These are phyloP conservation scores for Drosophila monieri DNA, from an alignment of 2,888 invertebrate species.

Conservation along the genomic window DNA sequence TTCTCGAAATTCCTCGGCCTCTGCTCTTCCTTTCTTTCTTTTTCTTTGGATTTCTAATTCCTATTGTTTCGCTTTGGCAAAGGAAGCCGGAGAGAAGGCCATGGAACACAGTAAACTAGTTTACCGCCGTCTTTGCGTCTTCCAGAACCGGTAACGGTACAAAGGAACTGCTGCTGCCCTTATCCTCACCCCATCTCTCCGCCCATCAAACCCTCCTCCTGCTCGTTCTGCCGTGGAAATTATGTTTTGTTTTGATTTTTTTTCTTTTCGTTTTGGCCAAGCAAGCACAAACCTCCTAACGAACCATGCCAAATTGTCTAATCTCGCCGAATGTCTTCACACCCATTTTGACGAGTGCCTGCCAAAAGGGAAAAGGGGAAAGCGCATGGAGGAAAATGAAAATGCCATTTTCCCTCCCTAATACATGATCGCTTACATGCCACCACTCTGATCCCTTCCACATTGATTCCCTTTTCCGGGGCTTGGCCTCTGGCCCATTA, in stretches of 20 bases:
- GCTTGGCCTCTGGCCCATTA: slow-evolving; percentile 45
- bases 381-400: not conserved
- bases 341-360: slow-evolving; percentile 61
- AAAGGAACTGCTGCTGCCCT: slow-evolving; percentile 26
- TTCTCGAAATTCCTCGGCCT: slow-evolving; percentile 6
- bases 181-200: slow-evolving; percentile 4
- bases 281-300: slow-evolving; percentile 52
- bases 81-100: slow-evolving; percentile 22
- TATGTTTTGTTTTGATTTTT: slow-evolving; percentile 75
- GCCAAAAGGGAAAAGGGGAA: slow-evolving; percentile 7
- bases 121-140: slow-evolving; percentile 46
- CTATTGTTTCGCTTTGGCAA: slow-evolving; percentile 59
- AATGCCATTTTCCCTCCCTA: slow-evolving; percentile 23
- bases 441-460: slow-evolving; percentile 32
- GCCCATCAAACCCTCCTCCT: slow-evolving; percentile 14
- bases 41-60: slow-evolving; percentile 68
- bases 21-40: slow-evolving; percentile 13
- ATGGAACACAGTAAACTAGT: slow-evolving; percentile 67
- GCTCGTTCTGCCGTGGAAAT: slow-evolving; percentile 53
- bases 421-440: slow-evolving; percentile 61
- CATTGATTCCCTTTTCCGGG: slow-evolving; percentile 19
- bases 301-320: slow-evolving; percentile 74
- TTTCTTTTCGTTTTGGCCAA: slow-evolving; percentile 53
- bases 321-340: slow-evolving; percentile 69
- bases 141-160: slow-evolving; percentile 67